Conservation (phyloP, 2,113 vertebrate genomes). For the Alligator mississippiensis region DNA sequence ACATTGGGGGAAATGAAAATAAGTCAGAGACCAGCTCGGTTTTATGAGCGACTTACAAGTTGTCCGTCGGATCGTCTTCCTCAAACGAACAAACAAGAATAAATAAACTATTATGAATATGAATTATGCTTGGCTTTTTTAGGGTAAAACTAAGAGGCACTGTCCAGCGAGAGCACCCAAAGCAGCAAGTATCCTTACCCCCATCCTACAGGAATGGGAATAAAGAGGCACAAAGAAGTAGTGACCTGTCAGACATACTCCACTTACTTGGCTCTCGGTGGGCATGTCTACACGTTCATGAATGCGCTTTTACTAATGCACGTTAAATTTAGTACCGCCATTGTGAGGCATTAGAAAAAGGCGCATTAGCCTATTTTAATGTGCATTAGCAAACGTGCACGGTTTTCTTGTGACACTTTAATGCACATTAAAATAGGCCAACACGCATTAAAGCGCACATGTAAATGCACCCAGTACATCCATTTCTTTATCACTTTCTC, state of each 20-base stretch:
- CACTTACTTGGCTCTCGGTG: neutral
- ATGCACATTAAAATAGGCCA: no score
- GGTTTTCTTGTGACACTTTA: no score
- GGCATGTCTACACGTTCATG: neutral
- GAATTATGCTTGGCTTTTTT: neutral
- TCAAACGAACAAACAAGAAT: neutral
- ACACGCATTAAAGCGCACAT: no score
- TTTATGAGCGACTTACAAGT: neutral
- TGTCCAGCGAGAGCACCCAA: neutral
- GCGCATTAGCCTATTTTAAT: no score
- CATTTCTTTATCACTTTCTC: neutral
- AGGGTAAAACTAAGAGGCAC: neutral
- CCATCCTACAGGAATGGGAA: rapidly evolving
- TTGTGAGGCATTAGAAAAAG: no score
- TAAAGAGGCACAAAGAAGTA: neutral
- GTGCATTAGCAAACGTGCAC: no score
- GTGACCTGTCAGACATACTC: neutral
- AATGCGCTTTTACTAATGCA: no score
- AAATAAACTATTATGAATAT: neutral
- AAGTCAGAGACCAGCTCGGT: neutral
- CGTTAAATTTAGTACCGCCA: no score
- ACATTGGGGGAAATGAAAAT: neutral
- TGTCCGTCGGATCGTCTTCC: neutral
- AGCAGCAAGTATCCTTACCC: neutral
- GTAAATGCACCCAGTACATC: neutral